A percentile compares a stretch with the other conserved stretches of the same genome.
phyloP scores from a whole-genome alignment of 2,113 vertebrate species.

The Platichthys stellatus region DNA sequence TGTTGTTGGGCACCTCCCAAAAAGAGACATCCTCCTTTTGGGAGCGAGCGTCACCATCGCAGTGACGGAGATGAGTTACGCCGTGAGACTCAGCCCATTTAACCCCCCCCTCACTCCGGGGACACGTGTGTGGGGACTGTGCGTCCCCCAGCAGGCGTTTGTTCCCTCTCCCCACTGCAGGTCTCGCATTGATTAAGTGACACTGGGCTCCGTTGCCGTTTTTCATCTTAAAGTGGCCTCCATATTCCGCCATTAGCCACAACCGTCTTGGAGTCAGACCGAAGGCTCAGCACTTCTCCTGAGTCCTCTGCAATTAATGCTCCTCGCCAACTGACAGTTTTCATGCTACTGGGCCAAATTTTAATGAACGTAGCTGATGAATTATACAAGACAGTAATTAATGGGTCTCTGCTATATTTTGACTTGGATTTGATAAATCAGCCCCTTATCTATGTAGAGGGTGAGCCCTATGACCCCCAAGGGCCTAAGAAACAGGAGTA shows the following conservation, averaged over 20 bases:
- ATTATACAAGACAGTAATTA: slow-evolving; percentile 58
- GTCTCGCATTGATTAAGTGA: slow-evolving; percentile 80
- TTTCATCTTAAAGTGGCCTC: slow-evolving; percentile 78
- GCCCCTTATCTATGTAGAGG: slow-evolving; percentile 27
- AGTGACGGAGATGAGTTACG: slow-evolving; percentile 61
- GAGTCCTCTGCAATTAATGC: slow-evolving; percentile 61
- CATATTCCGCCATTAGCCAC: slow-evolving; percentile 68
- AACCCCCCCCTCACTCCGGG: slow-evolving; percentile 50
- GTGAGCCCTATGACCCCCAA: slow-evolving; percentile 32
- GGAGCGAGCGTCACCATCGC: slow-evolving; percentile 52
- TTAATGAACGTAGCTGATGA: slow-evolving; percentile 54
- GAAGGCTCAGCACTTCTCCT: slow-evolving; percentile 2
- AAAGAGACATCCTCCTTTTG: slow-evolving; percentile 44
- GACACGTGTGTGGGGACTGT: slow-evolving; percentile 51
- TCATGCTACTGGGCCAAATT: slow-evolving; percentile 22
- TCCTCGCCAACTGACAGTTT: slow-evolving; percentile 35
- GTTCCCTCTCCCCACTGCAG: slow-evolving; percentile 45
- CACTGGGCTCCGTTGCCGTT: slow-evolving; percentile 59
- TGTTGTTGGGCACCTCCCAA: slow-evolving; percentile 66
- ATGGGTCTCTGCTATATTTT: slow-evolving; percentile 53
- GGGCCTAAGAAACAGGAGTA: slow-evolving; percentile 26
- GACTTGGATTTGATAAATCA: slow-evolving; percentile 58
- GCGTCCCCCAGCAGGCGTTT: slow-evolving; percentile 37
- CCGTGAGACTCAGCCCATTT: slow-evolving; percentile 54
- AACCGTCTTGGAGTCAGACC: slow-evolving; percentile 36